Percentiles rank a stretch among this genome's conserved stretches.
phyloP scores from a whole-genome alignment of 2,888 invertebrate species.

The Salticus scenicus region DNA sequence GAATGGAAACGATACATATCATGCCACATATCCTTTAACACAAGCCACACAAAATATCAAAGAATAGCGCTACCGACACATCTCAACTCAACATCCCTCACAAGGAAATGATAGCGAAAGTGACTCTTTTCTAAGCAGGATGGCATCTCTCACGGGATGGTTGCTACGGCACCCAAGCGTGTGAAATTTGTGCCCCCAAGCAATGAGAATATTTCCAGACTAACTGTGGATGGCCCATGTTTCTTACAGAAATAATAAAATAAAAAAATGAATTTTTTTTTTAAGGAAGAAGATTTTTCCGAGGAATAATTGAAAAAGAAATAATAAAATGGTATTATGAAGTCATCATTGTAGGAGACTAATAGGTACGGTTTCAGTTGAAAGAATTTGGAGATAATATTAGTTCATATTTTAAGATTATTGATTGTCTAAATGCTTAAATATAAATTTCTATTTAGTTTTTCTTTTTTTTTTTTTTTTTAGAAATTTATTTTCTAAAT shows the following conservation, averaged over 20 bases:
- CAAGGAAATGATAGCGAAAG: constrained; percentile 35
- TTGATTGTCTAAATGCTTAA: too few species aligned
- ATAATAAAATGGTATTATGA: background rate
- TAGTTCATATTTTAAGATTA: too few species aligned
- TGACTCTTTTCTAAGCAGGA: constrained; percentile 1
- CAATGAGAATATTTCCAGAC: constrained; percentile 33
- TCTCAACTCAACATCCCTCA: background rate
- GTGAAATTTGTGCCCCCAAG: constrained; percentile 51
- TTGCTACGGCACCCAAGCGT: constrained; percentile 46
- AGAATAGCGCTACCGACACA: background rate
- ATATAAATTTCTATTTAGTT: too few species aligned
- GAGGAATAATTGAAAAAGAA: background rate
- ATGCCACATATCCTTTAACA: constrained; percentile 23
- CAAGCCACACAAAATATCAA: background rate
- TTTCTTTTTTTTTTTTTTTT: too few species aligned
- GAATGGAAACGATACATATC: constrained; percentile 55
- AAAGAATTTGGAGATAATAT: too few species aligned
- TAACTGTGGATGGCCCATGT: background rate
- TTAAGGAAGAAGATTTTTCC: background rate
- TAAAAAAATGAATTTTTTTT: background rate
- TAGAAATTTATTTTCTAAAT: too few species aligned
- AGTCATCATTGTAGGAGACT: background rate
- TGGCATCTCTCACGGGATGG: constrained; percentile 30
- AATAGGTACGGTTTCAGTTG: background rate
- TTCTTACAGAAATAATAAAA: background rate